Percentiles rank a stretch among this genome's conserved stretches.
Conservation (phyloP, 2,888 invertebrate species). For the Pyrrhosoma nymphula region DNA sequence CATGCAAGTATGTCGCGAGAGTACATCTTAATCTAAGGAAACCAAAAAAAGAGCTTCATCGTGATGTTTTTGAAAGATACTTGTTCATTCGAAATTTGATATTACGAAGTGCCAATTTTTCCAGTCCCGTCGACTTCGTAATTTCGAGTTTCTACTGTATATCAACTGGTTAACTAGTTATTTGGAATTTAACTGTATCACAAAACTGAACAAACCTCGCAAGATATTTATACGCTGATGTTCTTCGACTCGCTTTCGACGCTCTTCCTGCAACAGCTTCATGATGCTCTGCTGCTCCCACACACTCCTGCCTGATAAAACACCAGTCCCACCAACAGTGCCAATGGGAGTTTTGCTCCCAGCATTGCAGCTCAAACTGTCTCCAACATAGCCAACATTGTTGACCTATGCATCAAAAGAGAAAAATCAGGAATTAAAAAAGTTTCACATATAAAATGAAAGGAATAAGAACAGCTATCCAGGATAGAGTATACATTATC, state of each 20-base stretch:
- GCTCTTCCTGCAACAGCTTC: slow-evolving; percentile 70
- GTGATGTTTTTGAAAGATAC: too few species aligned
- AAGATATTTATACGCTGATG: slow-evolving; percentile 66
- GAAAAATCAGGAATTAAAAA: neutral
- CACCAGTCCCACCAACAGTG: slow-evolving; percentile 24
- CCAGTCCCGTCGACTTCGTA: too few species aligned
- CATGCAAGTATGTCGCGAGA: too few species aligned
- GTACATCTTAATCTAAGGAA: too few species aligned
- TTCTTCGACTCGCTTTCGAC: slow-evolving; percentile 68
- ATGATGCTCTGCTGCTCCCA: slow-evolving; percentile 68
- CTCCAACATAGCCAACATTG: slow-evolving; percentile 62
- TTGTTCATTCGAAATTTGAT: too few species aligned
- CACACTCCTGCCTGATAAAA: slow-evolving; percentile 16
- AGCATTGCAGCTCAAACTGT: slow-evolving; percentile 10
- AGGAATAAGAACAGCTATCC: neutral
- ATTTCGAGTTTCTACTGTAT: too few species aligned
- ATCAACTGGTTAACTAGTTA: too few species aligned
- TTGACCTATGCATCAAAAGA: neutral
- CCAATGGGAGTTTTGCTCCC: neutral
- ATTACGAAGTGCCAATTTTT: too few species aligned
- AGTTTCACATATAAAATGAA: neutral
- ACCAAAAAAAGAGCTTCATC: too few species aligned
- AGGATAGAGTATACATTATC: too few species aligned
- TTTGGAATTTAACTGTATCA: too few species aligned
- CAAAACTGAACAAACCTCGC: neutral